Base-by-base conservation (phyloP, 2,797 vertebrate species). In the Brachymystax lenok region DNA sequence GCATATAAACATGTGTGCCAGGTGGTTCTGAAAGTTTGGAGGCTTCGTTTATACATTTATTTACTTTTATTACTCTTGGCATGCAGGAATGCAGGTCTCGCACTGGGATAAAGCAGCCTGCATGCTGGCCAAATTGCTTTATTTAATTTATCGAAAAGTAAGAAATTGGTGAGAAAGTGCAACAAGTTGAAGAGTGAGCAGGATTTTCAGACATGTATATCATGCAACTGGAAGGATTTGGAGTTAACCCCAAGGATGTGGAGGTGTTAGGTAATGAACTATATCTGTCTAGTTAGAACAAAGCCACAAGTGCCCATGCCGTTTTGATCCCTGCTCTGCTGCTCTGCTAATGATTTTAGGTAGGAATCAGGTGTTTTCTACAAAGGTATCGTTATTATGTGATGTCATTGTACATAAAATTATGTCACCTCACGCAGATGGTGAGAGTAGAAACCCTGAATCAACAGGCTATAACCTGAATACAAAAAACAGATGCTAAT, bases 1-100 rank as follows among this genome's bases (percentile, higher is more conserved):
- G 76, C 86, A 76, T 67, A 83, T 80, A 82, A 81, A 85, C 61
- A 54, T 67, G 68, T 64, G 79, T 83, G 79, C 81, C 84, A 86
- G 81, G 71, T 80, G 82, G 51, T 81, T 73, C 77, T 72, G 79
- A 79, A 64, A 79, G 68, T 73, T 75, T 84, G 77, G 79, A 77
- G 71, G 61, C 67, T 30, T 83, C 80, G 51, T n/a, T 72, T 30
- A 72, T 46, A 12, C 12, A 46, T 54, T 72, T 72, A 54, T 72
- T 72, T 54, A 3, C 16, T 30, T 54, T 28, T 54, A 64, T 82
- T 71, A 77, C 79, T 64, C 64, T 84, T 87, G 82, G 79, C 86
- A 63, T 24, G 3, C 59, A 61, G 16, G 27, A 71, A 74, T 71
- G 52, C 76, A 67, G 69, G 63, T 73, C 74, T 46, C 74, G 14